Evolutionary conservation across 2,797 vertebrate genomes (phyloP), one percentile per base, ranked within the genome.

Genomic region (Myotis findleyi): DNA sequence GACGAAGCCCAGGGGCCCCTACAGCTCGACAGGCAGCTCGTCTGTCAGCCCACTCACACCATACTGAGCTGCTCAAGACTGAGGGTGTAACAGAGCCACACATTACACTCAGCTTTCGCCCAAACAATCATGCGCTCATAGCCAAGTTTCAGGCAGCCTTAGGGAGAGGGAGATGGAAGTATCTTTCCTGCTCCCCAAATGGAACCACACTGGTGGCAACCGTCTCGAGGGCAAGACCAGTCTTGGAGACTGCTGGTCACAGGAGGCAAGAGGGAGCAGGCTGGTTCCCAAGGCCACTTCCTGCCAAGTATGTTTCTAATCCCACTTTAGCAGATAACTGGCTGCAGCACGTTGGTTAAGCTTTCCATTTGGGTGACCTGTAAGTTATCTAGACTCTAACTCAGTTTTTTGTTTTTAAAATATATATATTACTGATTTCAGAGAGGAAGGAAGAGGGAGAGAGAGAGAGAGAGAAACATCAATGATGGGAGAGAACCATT

Each of bases 351-450:
- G 44, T 25, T 6, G 0, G 44, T 62, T 23, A 73, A 72, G 81
- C 18, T 91, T 87, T 83, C 82, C 51, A 20, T 66, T 73, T 57
- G 41, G 30, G 44, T 85, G 80, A 73, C 68, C 12, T 64, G 11
- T 72, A 62, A 72, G 69, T 92, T 82, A 84, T 18, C 66, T 66
- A 89, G 66, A 76, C 18, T 64, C 33, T 79, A 87, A 87, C 66
- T 92, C 38, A 13, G 55, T 27, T 13, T 38, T 21, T 2, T 5
- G 25, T 14, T 10, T 51, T 6, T 21, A 38, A 11, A 44, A 59
- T 30, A 59, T 27, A 12, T 38, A 38, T 38, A 38, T 36, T 30
- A 30, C 13, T 14, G 23, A 30, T 14, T 62, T 62, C 59, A 14
- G 27, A 59, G 25, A 62, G 27, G 30, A 62, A 62, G 59, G 27